Evolutionary conservation across 2,797 vertebrate genomes (phyloP).

Genomic region (Pantherophis alleghaniensis): DNA sequence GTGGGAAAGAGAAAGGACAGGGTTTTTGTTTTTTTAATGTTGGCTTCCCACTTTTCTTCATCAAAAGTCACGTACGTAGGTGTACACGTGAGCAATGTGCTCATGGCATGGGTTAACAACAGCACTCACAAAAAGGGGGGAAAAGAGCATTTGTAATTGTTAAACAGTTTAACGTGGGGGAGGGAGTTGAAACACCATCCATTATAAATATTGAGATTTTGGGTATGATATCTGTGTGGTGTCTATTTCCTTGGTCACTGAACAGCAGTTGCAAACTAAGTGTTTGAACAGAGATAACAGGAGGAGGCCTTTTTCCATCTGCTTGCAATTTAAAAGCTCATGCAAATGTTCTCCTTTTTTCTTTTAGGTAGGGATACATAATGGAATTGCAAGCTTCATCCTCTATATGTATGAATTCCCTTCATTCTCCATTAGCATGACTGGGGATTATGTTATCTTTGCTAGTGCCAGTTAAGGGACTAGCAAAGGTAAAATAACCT

Average conservation of each 20-base stretch:
- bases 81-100: background rate
- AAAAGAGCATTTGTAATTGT: background rate
- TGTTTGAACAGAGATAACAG: background rate
- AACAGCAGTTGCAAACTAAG: background rate
- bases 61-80: background rate
- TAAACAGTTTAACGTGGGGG: background rate
- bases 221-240: background rate
- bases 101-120: background rate
- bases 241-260: background rate
- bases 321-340: background rate
- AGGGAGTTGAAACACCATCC: background rate
- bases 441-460: background rate
- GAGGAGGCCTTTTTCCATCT: background rate
- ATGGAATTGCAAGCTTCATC: background rate
- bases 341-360: background rate
- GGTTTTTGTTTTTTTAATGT: background rate
- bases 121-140: background rate
- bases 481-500: background rate
- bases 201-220: background rate
- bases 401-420: background rate
- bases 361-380: too few relatives aligned
- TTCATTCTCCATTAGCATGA: background rate
- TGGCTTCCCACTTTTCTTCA: background rate
- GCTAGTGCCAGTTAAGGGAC: background rate
- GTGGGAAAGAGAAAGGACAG: background rate